Base-by-base conservation (phyloP, 2,888 invertebrate genomes). In the Ectemnius cavifrons region DNA sequence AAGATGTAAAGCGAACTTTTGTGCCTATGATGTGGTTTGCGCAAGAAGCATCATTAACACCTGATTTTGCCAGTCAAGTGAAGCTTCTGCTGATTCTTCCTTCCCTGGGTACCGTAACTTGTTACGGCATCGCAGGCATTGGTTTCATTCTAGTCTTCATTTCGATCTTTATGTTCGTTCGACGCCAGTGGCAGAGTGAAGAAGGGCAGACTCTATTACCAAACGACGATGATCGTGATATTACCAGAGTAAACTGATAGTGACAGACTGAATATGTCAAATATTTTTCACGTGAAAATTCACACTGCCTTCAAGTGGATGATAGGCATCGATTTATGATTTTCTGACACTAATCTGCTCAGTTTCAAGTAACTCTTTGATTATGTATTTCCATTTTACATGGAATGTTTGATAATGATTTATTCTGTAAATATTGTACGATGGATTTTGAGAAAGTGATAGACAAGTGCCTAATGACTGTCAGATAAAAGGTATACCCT, bases 11-110 rank as follows among this genome's bases (percentile, higher is more conserved):
- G 1, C 92, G 91, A 16, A 93, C 93, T 57, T 92, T 94, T 87
- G 92, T 96, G 88, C 96, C 96, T 2, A 93, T 95, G 92, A 92
- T 96, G 86, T 96, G 96, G 95, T 96, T 97, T 91, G 92, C 93
- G 0, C 95, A 96, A 90, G 92, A 93, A 79, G 94, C 94, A 60
- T 87, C 90, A 61, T 89, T 94, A 8, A 93, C 94, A 56, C 90
- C 93, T 4, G 91, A 93, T 28, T 92, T 94, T 82, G 94, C 95
- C 0, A 83, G 84, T 0, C 81, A 92, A 88, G 92, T 94, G 0
- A 92, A 93, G 70, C 82, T 92, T 4, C 90, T 94, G 0, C 87
- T 94, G n/a, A 88, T 92, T 8, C 79, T 94, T 63, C 92, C 93
- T 0, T 88, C 91, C 66, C 91, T 93, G 73, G 92, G 94, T 58